Percentiles rank a stretch among this genome's conserved stretches.
Evolutionary conservation across 2,113 vertebrate species (phyloP).

Genomic region (Actenoides lindsayi): DNA sequence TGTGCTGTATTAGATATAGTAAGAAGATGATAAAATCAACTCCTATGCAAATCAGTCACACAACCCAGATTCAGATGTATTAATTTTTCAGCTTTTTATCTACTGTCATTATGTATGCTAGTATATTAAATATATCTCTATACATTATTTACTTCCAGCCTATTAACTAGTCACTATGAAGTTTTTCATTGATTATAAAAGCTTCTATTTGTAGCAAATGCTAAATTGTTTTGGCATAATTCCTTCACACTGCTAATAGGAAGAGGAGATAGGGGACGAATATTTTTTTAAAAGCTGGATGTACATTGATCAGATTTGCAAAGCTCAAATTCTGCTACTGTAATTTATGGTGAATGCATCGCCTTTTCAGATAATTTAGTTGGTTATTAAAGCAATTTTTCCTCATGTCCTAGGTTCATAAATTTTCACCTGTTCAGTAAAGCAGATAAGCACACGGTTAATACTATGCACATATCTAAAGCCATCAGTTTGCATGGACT

Average conservation of each 20-base stretch:
- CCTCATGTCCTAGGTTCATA: neutral
- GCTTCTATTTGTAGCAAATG: neutral
- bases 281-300: neutral
- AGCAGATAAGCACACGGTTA: neutral
- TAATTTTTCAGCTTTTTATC: neutral
- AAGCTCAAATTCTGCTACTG: neutral
- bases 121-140: neutral
- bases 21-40: neutral
- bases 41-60: neutral
- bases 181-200: neutral
- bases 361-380: neutral
- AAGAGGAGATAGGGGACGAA: neutral
- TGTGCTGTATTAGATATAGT: neutral
- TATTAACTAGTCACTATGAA: neutral
- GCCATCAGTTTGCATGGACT: neutral
- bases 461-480: neutral
- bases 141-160: neutral
- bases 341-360: neutral
- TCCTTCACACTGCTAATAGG: neutral
- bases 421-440: neutral
- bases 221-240: neutral
- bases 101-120: neutral
- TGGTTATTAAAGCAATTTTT: neutral
- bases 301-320: neutral
- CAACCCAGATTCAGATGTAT: neutral